A percentile compares a stretch with the other conserved stretches of the same genome.
These are phyloP conservation scores for Scomber colias DNA, from an alignment of 2,113 vertebrate genomes.

Conservation along the genomic window DNA sequence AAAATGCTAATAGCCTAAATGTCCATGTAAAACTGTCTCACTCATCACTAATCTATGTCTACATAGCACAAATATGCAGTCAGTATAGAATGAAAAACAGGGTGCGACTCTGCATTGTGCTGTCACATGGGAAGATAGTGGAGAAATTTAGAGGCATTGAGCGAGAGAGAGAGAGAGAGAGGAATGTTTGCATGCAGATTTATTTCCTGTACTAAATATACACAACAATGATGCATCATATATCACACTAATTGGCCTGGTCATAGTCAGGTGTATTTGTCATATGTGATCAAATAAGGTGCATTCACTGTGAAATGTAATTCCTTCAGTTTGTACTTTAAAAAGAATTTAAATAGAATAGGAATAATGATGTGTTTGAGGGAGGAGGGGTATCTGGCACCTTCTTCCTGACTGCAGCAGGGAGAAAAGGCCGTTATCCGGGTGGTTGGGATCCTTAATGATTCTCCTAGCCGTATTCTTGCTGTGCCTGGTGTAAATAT, in stretches of 20 bases:
- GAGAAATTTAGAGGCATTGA: slow-evolving; percentile 41
- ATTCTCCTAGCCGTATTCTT: no score
- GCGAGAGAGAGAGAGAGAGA: slow-evolving; percentile 12
- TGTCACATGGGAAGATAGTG: slow-evolving; percentile 40
- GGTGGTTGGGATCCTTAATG: no score
- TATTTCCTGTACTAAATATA: slow-evolving; percentile 65
- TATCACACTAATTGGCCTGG: slow-evolving; percentile 71
- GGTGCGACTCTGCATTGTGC: slow-evolving; percentile 38
- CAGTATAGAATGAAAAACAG: slow-evolving; percentile 16
- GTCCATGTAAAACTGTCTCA: slow-evolving; percentile 31
- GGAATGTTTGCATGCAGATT: slow-evolving; percentile 37
- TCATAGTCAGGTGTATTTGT: slow-evolving; percentile 37
- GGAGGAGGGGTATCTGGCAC: no score
- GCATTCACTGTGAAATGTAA: no score
- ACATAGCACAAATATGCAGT: background rate
- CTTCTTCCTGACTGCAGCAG: no score
- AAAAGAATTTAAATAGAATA: no score
- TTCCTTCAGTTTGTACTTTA: no score
- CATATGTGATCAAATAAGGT: no score
- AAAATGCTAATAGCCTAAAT: slow-evolving; percentile 31
- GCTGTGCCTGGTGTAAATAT: slow-evolving; percentile 49
- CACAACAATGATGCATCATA: slow-evolving; percentile 53
- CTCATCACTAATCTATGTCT: slow-evolving; percentile 1
- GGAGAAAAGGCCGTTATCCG: no score
- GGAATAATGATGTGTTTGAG: no score